Percentiles rank a stretch among this genome's conserved stretches.
Conservation (phyloP, 2,113 vertebrate species). For the Genyomyrus donnyi region DNA sequence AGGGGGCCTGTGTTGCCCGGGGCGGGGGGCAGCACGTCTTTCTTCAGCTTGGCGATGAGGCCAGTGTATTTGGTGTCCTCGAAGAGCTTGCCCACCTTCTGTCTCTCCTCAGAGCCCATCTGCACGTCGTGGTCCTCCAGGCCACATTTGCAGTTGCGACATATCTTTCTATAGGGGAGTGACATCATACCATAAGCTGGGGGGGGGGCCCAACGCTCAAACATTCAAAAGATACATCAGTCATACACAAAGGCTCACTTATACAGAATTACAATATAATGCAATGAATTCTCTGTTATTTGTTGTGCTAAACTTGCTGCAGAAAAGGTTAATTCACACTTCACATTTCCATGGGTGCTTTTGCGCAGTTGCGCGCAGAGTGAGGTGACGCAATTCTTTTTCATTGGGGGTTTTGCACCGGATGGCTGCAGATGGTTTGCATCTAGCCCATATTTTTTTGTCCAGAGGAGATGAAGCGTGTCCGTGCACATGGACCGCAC, state of each 20-base stretch:
- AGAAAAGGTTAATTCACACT: background rate
- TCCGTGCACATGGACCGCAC: background rate
- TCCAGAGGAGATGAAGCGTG: background rate
- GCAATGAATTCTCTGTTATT: background rate
- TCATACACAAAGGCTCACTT: background rate
- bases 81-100: slow-evolving; percentile 90
- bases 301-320: background rate
- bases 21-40: slow-evolving; percentile 76
- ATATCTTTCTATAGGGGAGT: slow-evolving; percentile 77
- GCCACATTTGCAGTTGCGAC: slow-evolving; percentile 92
- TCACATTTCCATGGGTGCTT: background rate
- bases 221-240: background rate
- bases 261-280: background rate
- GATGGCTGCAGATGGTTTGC: background rate
- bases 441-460: background rate
- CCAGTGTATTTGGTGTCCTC: slow-evolving; percentile 94
- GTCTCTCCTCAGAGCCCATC: slow-evolving; percentile 78
- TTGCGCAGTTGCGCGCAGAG: background rate
- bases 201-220: background rate
- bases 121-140: slow-evolving; percentile 85
- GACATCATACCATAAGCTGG: background rate
- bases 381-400: background rate
- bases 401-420: background rate
- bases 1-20: slow-evolving; percentile 79
- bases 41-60: slow-evolving; percentile 90